A percentile compares a stretch with the other conserved stretches of the same genome.
Conservation (phyloP, 2,888 invertebrate genomes). For the Drosophila nigritarsus region DNA sequence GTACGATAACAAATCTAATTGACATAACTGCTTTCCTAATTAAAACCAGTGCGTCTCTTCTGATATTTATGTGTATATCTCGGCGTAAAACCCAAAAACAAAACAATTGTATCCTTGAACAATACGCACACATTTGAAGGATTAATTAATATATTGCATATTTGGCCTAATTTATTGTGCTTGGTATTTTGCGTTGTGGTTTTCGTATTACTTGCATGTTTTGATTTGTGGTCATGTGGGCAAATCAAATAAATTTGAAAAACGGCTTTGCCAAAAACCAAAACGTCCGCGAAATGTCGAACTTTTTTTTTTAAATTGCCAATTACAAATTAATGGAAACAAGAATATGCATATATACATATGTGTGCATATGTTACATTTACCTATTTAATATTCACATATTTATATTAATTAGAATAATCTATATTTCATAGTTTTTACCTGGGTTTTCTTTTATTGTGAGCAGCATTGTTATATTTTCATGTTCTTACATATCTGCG, state of each 20-base stretch:
- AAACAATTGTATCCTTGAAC: constrained; percentile 34
- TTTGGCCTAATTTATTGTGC: constrained; percentile 49
- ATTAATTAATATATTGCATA: constrained; percentile 52
- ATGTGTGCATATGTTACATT: not conserved
- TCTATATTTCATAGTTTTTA: constrained; percentile 15
- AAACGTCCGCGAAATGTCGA: constrained; percentile 61
- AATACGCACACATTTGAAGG: constrained; percentile 40
- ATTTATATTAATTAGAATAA: not conserved
- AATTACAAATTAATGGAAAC: constrained; percentile 7
- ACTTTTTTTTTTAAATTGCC: constrained; percentile 32
- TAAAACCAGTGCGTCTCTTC: constrained; percentile 28
- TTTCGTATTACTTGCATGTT: constrained; percentile 21
- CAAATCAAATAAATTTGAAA: constrained; percentile 46
- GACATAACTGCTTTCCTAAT: constrained; percentile 35
- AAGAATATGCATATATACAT: not conserved
- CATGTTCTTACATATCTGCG: constrained; percentile 3
- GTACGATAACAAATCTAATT: constrained; percentile 33
- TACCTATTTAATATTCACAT: constrained; percentile 35
- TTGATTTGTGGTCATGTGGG: constrained; percentile 59
- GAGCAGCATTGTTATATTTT: not conserved
- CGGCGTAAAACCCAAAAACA: constrained; percentile 36
- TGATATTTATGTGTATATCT: constrained; percentile 23
- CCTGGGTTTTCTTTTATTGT: constrained; percentile 5
- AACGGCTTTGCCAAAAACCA: constrained; percentile 38
- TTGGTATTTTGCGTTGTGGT: constrained; percentile 31